Conservation (phyloP, 2,888 invertebrate species). For the Lamellibrachia columna region DNA sequence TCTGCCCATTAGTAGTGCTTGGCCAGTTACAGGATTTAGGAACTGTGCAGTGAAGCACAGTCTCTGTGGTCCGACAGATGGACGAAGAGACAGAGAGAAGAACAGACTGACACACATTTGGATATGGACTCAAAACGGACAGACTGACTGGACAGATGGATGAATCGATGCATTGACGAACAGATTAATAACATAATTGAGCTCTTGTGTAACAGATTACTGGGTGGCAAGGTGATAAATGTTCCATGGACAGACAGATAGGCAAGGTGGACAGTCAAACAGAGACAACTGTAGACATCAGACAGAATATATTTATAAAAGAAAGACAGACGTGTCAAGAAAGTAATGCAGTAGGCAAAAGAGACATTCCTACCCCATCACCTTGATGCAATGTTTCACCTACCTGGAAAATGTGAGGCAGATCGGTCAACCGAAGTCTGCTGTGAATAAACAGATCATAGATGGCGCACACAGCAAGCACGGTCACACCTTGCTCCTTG, state of each 20-base stretch:
- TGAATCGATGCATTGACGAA: too few relatives aligned
- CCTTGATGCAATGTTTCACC: background rate
- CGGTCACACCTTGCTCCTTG: conserved; percentile 95
- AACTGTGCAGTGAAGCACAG: background rate
- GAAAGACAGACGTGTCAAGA: background rate
- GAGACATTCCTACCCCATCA: background rate
- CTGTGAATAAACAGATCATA: conserved; percentile 77
- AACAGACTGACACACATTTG: background rate
- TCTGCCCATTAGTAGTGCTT: background rate
- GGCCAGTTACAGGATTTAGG: background rate
- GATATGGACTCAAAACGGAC: background rate
- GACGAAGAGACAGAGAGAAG: background rate
- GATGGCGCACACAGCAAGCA: conserved; percentile 86
- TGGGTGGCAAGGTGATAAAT: background rate
- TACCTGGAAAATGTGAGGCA: conserved; percentile 33
- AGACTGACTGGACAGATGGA: background rate
- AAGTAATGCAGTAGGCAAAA: background rate
- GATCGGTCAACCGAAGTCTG: conserved; percentile 24
- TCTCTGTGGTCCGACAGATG: background rate
- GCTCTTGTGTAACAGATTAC: background rate
- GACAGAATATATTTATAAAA: background rate
- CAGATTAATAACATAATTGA: background rate
- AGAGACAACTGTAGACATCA: background rate
- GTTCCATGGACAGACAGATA: background rate
- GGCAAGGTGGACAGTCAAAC: background rate